Evolutionary conservation across 2,888 invertebrate genomes (phyloP).

Genomic region (Melieria omissa): DNA sequence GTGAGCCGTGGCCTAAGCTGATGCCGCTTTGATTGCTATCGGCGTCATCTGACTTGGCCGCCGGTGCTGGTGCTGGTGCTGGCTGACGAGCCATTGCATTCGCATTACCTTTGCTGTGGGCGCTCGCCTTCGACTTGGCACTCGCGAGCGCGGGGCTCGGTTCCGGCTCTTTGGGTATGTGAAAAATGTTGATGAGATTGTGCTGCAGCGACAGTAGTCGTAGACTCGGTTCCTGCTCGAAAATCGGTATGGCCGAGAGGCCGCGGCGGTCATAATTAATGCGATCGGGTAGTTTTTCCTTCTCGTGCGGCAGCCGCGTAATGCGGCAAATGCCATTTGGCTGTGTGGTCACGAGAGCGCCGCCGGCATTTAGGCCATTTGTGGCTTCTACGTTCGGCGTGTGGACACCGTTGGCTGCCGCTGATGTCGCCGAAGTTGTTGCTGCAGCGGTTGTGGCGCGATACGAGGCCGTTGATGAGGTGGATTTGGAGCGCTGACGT

Average conservation of each 20-base stretch:
- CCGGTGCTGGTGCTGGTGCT: constrained; percentile 12
- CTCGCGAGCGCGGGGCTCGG: not conserved
- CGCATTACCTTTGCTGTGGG: not conserved
- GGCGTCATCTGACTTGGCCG: constrained; percentile 24
- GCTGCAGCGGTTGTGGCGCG: not conserved
- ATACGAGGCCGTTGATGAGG: constrained; percentile 52
- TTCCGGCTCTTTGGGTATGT: constrained; percentile 61
- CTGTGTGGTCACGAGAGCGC: constrained; percentile 57
- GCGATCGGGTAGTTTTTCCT: constrained; percentile 86
- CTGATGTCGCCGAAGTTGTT: not conserved
- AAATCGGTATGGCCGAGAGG: constrained; percentile 81
- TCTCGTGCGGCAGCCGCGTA: constrained; percentile 78
- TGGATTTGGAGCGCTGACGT: constrained; percentile 60
- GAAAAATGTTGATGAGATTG: constrained; percentile 78
- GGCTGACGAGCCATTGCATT: not conserved
- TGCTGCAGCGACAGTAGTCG: constrained; percentile 91
- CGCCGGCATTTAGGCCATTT: constrained; percentile 38
- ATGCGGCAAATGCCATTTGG: constrained; percentile 71
- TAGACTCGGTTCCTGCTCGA: constrained; percentile 83
- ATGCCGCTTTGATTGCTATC: constrained; percentile 26
- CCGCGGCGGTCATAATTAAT: constrained; percentile 89
- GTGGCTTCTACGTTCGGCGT: constrained; percentile 41
- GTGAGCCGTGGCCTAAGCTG: not conserved
- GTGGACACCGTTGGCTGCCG: constrained; percentile 28
- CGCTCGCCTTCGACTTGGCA: not conserved